Evolutionary conservation across 2,888 invertebrate species (phyloP), one percentile per base, ranked within the genome.

Genomic region (Cryptocephalus moraei): DNA sequence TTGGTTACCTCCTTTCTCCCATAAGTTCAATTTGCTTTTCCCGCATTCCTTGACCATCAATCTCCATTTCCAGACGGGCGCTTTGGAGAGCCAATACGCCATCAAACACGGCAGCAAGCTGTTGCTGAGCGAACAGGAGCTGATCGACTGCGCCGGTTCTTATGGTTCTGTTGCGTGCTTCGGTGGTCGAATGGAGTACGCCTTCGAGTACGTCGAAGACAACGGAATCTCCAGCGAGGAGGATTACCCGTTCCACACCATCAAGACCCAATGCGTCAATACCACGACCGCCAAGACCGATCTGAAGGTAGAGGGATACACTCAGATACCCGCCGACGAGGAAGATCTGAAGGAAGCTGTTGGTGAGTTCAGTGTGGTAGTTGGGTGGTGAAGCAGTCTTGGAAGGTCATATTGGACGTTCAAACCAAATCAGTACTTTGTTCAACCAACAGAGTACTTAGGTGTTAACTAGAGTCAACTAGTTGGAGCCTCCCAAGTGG

Each of bases 211-310:
- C 66, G 79, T 91, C 59, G 84, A 81, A 22, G 82, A 83, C 48
- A 91, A 91, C 68, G 95, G 95, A 53, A 77, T 96, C 60, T 93
- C 94, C 68, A 92, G 90, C 0, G 94, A 95, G 72, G 76, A 76
- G 49, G 73, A 80, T 2, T 96, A 96, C 70, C 89, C 92, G 0
- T 96, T 95, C 68, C 84, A 85, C 34, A 12, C 3, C 10, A 41
- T 41, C 8, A 10, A 22, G 22, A 22, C 22, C 6, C 2, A 22
- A 22, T 22, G 22, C 22, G 22, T 22, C 22, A 22, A 22, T 22
- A 4, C 22, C 22, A 22, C 22, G 22, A 22, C 22, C 6, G 6
- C 22, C 22, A 22, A 22, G 22, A 22, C 22, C 3, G 13, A n/a
- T 22, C 39, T 40, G 10, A 40, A 4, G 4, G 22, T 9, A 2